Evolutionary conservation across 2,113 vertebrate species (phyloP).

Genomic region (Oreochromis spilurus): DNA sequence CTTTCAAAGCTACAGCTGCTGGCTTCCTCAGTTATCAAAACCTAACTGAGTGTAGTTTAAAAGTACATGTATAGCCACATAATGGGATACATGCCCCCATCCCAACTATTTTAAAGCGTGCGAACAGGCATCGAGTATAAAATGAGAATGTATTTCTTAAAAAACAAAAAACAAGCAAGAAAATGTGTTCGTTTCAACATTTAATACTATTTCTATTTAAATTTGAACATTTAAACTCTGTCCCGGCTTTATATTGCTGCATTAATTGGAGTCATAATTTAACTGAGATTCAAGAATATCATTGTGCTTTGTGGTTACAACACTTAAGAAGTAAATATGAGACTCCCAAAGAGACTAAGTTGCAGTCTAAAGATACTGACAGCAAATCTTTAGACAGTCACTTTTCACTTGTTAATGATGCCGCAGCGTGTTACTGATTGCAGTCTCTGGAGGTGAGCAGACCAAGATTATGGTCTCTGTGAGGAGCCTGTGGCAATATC

Average conservation of each 20-base stretch:
- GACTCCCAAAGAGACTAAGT: slow-evolving; percentile 1
- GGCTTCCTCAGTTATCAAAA: background rate
- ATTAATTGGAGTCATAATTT: background rate
- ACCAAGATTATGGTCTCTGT: slow-evolving; percentile 55
- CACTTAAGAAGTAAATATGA: background rate
- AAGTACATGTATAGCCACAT: background rate
- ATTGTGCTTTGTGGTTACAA: background rate
- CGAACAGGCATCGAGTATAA: background rate
- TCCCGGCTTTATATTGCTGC: background rate
- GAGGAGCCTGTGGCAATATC: slow-evolving; percentile 37
- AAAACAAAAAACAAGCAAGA: background rate
- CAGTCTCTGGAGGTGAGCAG: slow-evolving; percentile 49
- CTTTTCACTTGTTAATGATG: slow-evolving; percentile 51
- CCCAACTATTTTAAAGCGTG: background rate
- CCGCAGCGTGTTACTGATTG: slow-evolving; percentile 65
- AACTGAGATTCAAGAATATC: background rate
- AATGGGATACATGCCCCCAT: background rate
- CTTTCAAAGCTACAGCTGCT: background rate
- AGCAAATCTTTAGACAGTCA: slow-evolving; percentile 19
- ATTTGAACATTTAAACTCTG: background rate
- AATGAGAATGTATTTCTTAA: background rate
- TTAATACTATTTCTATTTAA: background rate
- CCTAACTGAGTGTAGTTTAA: background rate
- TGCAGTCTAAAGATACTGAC: background rate
- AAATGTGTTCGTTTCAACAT: background rate